Conservation (phyloP, 1,140 invertebrate genomes). For the Protaetia brevitarsis region DNA sequence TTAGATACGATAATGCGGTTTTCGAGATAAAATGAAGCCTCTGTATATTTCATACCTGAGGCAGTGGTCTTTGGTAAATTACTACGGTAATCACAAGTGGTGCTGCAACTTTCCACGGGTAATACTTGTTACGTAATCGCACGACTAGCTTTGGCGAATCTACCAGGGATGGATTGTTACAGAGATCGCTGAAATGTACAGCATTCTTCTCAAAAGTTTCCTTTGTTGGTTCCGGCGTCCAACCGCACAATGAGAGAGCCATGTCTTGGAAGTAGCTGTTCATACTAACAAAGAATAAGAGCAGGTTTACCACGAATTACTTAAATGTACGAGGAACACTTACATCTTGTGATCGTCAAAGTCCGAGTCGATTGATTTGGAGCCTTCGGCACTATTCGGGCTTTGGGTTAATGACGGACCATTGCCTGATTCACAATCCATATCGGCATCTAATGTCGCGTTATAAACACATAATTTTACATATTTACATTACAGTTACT, state of each 20-base stretch:
- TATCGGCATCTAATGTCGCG: constrained; percentile 61
- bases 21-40: background rate
- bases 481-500: background rate
- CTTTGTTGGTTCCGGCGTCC: constrained; percentile 61
- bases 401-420: constrained; percentile 91
- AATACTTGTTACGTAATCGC: constrained; percentile 81
- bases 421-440: constrained; percentile 93
- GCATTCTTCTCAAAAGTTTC: constrained; percentile 72
- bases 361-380: constrained; percentile 75
- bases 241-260: constrained; percentile 79
- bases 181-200: constrained; percentile 81
- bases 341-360: constrained; percentile 65
- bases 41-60: too few relatives aligned
- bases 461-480: background rate
- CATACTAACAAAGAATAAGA: constrained; percentile 27
- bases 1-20: background rate
- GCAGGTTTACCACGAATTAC: too few relatives aligned
- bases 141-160: constrained; percentile 84
- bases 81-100: constrained; percentile 83
- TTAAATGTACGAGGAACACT: constrained; percentile 27
- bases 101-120: constrained; percentile 84
- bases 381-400: constrained; percentile 82
- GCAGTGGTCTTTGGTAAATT: constrained; percentile 78
- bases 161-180: constrained; percentile 73
- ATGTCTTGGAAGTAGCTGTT: constrained; percentile 58